These are phyloP conservation scores for Siniperca knerii DNA, from an alignment of 2,113 vertebrate genomes.

Conservation along the genomic window DNA sequence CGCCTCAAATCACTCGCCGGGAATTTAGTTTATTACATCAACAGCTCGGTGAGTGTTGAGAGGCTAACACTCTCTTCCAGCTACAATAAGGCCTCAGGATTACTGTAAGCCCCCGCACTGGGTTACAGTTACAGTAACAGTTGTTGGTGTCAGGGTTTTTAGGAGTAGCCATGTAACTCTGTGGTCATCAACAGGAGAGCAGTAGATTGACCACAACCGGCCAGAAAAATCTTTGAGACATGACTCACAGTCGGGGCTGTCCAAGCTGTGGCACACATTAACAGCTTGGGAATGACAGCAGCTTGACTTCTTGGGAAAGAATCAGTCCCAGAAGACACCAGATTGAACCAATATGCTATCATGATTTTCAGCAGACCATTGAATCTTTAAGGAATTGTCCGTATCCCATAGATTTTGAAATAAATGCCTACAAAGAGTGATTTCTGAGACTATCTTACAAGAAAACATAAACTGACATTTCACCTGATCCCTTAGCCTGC, in stretches of 20 bases:
- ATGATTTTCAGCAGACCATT: not conserved
- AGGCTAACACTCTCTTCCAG: slow-evolving; percentile 34
- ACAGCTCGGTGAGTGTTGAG: slow-evolving; percentile 25
- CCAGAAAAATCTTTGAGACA: slow-evolving; percentile 61
- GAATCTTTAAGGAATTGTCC: not conserved
- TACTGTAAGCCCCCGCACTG: slow-evolving; percentile 53
- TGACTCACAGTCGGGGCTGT: slow-evolving; percentile 71
- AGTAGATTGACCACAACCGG: slow-evolving; percentile 68
- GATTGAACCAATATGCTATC: not conserved
- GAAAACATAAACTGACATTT: slow-evolving; percentile 6
- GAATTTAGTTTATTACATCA: slow-evolving; percentile 55
- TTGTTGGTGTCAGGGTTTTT: slow-evolving; percentile 48
- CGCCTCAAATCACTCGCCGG: slow-evolving; percentile 11
- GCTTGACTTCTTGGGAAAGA: slow-evolving; percentile 17
- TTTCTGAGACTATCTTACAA: not conserved
- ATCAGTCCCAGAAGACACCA: not conserved
- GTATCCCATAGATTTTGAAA: not conserved
- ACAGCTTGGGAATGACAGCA: slow-evolving; percentile 48
- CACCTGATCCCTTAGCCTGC: slow-evolving; percentile 18
- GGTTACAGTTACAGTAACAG: slow-evolving; percentile 68
- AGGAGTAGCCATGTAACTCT: slow-evolving; percentile 50
- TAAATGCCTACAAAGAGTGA: not conserved
- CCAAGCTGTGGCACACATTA: slow-evolving; percentile 60
- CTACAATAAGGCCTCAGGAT: slow-evolving; percentile 50
- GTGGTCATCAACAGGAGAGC: slow-evolving; percentile 62